Evolutionary conservation across 2,888 invertebrate species (phyloP).

Genomic region (Molorchus minor): DNA sequence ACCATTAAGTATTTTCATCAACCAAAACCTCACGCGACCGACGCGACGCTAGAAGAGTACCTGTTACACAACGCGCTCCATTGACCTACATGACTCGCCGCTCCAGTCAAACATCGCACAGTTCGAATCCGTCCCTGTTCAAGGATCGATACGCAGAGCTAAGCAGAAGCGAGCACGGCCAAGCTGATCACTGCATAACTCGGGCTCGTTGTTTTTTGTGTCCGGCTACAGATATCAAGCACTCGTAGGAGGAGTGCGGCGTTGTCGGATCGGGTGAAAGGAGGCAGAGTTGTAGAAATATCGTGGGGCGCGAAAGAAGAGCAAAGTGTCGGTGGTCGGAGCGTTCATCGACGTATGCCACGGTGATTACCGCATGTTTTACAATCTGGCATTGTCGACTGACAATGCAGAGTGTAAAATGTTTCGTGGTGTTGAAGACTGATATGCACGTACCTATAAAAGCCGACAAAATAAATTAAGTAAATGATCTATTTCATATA

Average conservation of each 20-base stretch:
- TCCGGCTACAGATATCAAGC: constrained; percentile 51
- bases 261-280: constrained; percentile 45
- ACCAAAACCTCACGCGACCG: no score
- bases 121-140: constrained; percentile 11
- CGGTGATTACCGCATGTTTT: no score
- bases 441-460: no score
- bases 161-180: constrained; percentile 53
- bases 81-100: neutral
- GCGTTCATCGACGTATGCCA: constrained; percentile 46
- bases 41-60: neutral
- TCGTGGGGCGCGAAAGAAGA: constrained; percentile 29
- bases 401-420: constrained; percentile 47
- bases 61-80: neutral
- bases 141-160: constrained; percentile 52
- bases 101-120: neutral
- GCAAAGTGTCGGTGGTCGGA: constrained; percentile 19
- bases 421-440: constrained; percentile 37
- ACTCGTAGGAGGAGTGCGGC: constrained; percentile 50
- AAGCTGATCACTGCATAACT: constrained; percentile 56
- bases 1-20: no score
- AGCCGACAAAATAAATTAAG: no score
- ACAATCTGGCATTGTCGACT: no score
- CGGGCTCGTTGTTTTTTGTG: constrained; percentile 55
- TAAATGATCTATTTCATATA: no score
- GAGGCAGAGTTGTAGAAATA: constrained; percentile 23